These are phyloP conservation scores for Xanthia togata DNA, from an alignment of 2,888 invertebrate species.

Conservation along the genomic window DNA sequence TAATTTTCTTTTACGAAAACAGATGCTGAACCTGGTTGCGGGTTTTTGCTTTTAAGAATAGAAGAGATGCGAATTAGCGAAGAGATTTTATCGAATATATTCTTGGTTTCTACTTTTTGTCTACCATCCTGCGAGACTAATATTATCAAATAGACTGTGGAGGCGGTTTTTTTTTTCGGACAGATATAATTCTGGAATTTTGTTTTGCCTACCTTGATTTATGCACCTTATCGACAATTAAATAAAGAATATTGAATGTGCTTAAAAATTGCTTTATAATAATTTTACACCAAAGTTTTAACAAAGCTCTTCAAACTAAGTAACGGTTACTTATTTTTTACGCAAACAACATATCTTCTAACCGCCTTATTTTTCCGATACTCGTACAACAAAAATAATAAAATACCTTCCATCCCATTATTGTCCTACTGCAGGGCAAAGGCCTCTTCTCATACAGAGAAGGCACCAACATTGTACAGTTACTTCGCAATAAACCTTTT, in stretches of 20 bases:
- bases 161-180: neutral
- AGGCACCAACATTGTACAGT: no score
- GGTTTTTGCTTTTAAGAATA: constrained; percentile 7
- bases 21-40: neutral
- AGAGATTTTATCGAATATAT: neutral
- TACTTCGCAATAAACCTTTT: no score
- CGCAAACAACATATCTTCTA: neutral
- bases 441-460: no score
- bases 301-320: neutral
- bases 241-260: neutral
- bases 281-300: neutral
- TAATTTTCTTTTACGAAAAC: constrained; percentile 2
- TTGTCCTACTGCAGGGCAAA: no score
- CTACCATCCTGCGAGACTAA: neutral
- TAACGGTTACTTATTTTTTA: neutral
- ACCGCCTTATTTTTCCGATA: neutral
- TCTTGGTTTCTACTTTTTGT: neutral
- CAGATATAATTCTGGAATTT: no score
- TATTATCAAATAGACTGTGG: neutral
- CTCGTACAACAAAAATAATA: no score
- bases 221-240: no score
- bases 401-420: no score
- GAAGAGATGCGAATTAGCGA: neutral
- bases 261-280: no score
- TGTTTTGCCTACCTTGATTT: neutral